Conservation (phyloP, 2,797 vertebrate genomes). For the Rhinoraja longicauda region DNA sequence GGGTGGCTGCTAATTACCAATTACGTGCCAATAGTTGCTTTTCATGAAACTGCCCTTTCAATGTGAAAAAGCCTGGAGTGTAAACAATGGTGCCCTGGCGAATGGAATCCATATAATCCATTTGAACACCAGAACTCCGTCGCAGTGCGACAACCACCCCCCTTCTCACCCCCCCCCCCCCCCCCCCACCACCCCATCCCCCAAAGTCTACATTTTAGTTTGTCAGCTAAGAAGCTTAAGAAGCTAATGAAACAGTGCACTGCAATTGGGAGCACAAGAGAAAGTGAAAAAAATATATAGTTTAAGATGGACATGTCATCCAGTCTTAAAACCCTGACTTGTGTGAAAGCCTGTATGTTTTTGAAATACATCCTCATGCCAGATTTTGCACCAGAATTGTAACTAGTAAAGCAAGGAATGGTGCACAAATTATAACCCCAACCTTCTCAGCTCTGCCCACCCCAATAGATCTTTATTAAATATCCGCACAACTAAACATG, state of each 20-base stretch:
- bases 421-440: background rate
- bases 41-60: background rate
- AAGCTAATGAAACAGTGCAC: background rate
- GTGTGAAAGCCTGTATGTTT: background rate
- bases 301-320: background rate
- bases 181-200: background rate
- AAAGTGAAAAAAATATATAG: background rate
- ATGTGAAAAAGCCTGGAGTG: background rate
- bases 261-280: background rate
- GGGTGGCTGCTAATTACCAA: background rate
- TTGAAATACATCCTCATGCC: background rate
- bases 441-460: no score
- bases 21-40: background rate
- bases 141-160: background rate
- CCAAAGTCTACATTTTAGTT: background rate
- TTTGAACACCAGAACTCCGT: background rate
- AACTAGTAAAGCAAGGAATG: background rate
- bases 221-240: background rate
- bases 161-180: no score
- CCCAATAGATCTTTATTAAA: background rate
- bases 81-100: background rate
- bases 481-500: background rate
- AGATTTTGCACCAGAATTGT: background rate
- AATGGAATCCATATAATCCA: background rate
- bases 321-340: background rate